These are phyloP conservation scores for Calosoma granatense DNA, from an alignment of 1,140 invertebrate species.

Conservation along the genomic window DNA sequence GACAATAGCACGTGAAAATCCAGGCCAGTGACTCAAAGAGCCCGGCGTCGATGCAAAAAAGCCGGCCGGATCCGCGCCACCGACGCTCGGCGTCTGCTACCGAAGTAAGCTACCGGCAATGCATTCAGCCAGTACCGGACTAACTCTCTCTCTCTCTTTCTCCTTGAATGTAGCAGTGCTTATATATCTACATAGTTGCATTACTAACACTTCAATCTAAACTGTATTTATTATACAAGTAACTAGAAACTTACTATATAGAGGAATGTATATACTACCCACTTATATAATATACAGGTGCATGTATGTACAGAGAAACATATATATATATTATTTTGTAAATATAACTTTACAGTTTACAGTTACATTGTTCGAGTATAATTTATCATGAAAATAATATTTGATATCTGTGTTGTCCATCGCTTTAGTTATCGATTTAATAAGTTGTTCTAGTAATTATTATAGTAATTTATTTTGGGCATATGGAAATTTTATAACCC, in stretches of 20 bases:
- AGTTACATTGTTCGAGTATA: too few species aligned
- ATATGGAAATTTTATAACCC: too few species aligned
- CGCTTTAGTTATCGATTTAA: too few species aligned
- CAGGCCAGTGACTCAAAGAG: neutral
- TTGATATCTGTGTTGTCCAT: too few species aligned
- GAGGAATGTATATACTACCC: too few species aligned
- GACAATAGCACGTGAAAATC: neutral
- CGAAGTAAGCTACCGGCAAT: neutral
- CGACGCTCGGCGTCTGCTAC: neutral
- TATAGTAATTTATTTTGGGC: too few species aligned
- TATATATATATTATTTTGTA: neutral
- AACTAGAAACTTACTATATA: neutral
- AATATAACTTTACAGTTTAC: too few species aligned
- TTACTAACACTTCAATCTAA: neutral
- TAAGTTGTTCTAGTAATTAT: too few species aligned
- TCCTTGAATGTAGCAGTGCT: too few species aligned
- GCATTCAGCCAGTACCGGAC: neutral
- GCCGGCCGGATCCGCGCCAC: neutral
- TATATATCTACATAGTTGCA: neutral
- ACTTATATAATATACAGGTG: neutral
- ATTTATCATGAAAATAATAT: too few species aligned
- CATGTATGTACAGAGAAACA: neutral
- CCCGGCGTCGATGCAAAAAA: neutral
- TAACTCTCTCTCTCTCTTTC: too few species aligned
- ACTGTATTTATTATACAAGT: neutral